These are phyloP conservation scores for Trachelus iudaicus DNA, from an alignment of 2,888 invertebrate genomes.

Conservation along the genomic window DNA sequence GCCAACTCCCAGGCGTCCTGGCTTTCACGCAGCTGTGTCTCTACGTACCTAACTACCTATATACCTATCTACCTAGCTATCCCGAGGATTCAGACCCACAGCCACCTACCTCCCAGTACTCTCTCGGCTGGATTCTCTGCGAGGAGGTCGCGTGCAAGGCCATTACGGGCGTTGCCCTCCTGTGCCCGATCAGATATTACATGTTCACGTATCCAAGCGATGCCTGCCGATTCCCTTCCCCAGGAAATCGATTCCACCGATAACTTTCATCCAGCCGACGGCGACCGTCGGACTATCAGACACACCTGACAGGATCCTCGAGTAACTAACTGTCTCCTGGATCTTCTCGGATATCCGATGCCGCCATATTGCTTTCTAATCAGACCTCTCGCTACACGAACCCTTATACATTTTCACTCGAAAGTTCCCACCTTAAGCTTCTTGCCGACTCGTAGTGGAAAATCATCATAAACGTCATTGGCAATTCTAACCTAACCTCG, in stretches of 20 bases:
- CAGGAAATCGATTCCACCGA: slow-evolving; percentile 3
- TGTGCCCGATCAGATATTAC: slow-evolving; percentile 35
- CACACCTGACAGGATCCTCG: too few relatives aligned
- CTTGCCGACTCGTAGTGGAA: too few relatives aligned
- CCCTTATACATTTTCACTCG: too few relatives aligned
- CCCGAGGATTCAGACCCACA: slow-evolving; percentile 13
- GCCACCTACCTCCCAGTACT: not conserved
- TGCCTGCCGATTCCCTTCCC: too few relatives aligned
- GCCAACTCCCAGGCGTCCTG: slow-evolving; percentile 13
- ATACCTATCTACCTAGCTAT: slow-evolving; percentile 9
- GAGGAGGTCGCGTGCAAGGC: slow-evolving; percentile 64
- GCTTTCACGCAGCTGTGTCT: slow-evolving; percentile 14
- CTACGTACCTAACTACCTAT: slow-evolving; percentile 7
- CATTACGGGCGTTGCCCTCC: slow-evolving; percentile 61
- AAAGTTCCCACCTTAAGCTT: too few relatives aligned
- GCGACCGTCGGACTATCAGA: too few relatives aligned
- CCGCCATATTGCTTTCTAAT: too few relatives aligned
- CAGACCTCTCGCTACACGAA: too few relatives aligned
- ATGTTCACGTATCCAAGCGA: not conserved
- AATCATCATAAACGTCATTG: too few relatives aligned
- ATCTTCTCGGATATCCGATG: too few relatives aligned
- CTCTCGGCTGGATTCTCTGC: slow-evolving; percentile 28
- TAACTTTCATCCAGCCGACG: not conserved
- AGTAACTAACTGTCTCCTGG: too few relatives aligned
- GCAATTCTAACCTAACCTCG: too few relatives aligned